Evolutionary conservation across 2,113 vertebrate species (phyloP).

Genomic region (Gadus macrocephalus): DNA sequence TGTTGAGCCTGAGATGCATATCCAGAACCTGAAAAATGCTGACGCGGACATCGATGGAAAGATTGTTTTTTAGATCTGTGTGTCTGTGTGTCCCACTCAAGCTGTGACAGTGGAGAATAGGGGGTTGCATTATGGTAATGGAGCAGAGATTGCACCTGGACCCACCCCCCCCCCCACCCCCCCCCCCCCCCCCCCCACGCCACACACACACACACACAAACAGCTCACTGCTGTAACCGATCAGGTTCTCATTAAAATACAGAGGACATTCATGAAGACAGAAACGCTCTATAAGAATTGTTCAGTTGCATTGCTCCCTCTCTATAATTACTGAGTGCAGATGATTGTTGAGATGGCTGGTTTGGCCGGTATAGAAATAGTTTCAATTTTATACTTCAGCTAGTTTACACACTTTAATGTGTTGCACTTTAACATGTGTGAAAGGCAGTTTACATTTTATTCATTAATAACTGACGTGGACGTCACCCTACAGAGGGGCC

Average conservation of each 20-base stretch:
- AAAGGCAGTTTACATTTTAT: too few relatives aligned
- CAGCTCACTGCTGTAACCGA: background rate
- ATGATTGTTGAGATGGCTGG: conserved; percentile 2
- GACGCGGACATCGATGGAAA: too few relatives aligned
- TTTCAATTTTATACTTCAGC: too few relatives aligned
- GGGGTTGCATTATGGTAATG: background rate
- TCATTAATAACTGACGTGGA: too few relatives aligned
- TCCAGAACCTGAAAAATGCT: too few relatives aligned
- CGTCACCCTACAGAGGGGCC: too few relatives aligned
- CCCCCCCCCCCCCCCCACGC: too few relatives aligned
- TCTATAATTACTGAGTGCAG: background rate
- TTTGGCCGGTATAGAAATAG: background rate
- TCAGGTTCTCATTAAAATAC: background rate
- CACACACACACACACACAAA: background rate
- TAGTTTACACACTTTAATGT: too few relatives aligned
- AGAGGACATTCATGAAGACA: background rate
- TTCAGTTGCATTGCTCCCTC: background rate
- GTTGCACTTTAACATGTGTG: too few relatives aligned
- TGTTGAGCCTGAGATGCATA: background rate
- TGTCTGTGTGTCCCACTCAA: background rate
- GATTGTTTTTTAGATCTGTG: background rate
- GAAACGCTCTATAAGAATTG: background rate
- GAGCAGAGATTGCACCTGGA: background rate
- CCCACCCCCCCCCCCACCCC: background rate
- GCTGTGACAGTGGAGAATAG: background rate